Percentiles rank a stretch among this genome's conserved stretches.
Conservation (phyloP, 2,888 invertebrate species). For the Cremastobaeus sp. region DNA sequence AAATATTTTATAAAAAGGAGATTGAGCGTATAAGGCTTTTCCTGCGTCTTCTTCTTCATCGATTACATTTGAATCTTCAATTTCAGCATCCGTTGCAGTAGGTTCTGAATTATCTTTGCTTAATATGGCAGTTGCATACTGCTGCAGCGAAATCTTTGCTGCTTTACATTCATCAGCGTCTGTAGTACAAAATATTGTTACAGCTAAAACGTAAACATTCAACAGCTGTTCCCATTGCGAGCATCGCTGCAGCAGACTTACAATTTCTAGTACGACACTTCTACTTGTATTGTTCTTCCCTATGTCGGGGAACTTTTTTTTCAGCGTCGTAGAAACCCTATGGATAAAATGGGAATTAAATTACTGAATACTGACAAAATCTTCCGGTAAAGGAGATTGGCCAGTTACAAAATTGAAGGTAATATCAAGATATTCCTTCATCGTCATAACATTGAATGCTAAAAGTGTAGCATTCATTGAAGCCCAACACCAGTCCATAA, state of each 20-base stretch:
- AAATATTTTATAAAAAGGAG: slow-evolving; percentile 10
- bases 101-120: neutral
- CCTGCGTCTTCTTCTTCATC: neutral
- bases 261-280: slow-evolving; percentile 1
- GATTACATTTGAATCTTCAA: neutral
- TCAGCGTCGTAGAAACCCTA: neutral
- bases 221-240: neutral
- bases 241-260: slow-evolving; percentile 5
- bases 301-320: neutral
- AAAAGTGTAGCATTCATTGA: slow-evolving; percentile 14
- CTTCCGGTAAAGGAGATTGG: neutral
- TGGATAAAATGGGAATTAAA: slow-evolving; percentile 24
- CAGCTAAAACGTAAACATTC: neutral
- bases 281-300: neutral
- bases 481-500: slow-evolving; percentile 37
- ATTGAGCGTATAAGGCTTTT: slow-evolving; percentile 3
- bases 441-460: neutral
- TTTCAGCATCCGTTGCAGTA: neutral
- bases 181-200: slow-evolving; percentile 2
- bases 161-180: neutral
- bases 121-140: neutral
- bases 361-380: slow-evolving; percentile 23
- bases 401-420: slow-evolving; percentile 9
- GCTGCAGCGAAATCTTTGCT: neutral
- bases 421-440: neutral